Percentiles rank a stretch among this genome's conserved stretches.
phyloP scores from a whole-genome alignment of 2,113 vertebrate species.

The Holacanthus passer region DNA sequence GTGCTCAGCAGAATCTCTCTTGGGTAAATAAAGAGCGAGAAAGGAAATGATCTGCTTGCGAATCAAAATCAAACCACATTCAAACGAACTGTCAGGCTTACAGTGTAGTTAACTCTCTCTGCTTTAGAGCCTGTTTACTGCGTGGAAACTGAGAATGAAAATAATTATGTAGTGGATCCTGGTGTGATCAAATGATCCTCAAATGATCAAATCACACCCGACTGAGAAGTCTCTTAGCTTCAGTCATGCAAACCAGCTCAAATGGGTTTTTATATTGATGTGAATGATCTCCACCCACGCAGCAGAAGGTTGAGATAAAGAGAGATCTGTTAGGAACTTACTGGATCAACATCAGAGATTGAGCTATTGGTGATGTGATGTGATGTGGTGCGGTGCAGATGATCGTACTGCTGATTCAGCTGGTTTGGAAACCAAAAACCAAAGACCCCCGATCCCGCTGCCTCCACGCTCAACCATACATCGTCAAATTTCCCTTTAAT shows the following conservation, averaged over 20 bases:
- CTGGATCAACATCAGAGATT: conserved; percentile 69
- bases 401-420: conserved; percentile 74
- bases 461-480: conserved; percentile 41
- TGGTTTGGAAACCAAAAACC: conserved; percentile 76
- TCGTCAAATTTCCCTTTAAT: conserved; percentile 65
- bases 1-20: conserved; percentile 5
- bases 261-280: conserved; percentile 45
- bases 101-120: neutral
- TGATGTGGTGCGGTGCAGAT: conserved; percentile 70
- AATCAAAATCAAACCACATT: neutral
- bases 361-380: conserved; percentile 64
- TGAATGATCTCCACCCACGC: conserved; percentile 58
- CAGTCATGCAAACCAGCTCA: conserved; percentile 65
- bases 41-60: neutral
- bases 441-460: conserved; percentile 59
- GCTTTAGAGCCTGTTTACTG: neutral
- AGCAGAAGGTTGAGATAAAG: conserved; percentile 69
- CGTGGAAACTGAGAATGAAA: conserved; percentile 26
- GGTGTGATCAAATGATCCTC: conserved; percentile 30
- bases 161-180: conserved; percentile 17
- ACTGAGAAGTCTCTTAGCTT: conserved; percentile 15
- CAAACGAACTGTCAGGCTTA: neutral
- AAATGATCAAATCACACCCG: conserved; percentile 36
- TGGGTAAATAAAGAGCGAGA: neutral
- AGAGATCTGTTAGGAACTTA: conserved; percentile 55